phyloP scores from a whole-genome alignment of 2,888 invertebrate species.

The Melikaiella ostensackeni region DNA sequence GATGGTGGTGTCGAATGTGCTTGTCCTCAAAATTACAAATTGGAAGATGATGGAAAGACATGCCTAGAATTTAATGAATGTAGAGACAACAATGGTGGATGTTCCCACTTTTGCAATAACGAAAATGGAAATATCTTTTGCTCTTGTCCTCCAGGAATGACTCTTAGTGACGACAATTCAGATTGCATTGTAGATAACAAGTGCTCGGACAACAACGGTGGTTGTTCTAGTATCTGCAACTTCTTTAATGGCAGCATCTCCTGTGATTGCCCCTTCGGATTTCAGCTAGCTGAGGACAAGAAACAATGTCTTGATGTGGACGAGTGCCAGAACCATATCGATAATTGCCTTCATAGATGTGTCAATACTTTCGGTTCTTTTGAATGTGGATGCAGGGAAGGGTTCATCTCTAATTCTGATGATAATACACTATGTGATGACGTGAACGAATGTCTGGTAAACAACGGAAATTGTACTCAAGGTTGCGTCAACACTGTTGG shows the following conservation, averaged over 20 bases:
- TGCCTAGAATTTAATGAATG: slow-evolving; percentile 80
- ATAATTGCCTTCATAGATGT: slow-evolving; percentile 77
- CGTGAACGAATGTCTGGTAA: slow-evolving; percentile 76
- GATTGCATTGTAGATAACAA: slow-evolving; percentile 79
- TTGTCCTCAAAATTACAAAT: slow-evolving; percentile 77
- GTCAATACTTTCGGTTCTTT: slow-evolving; percentile 78
- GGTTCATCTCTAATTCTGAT: slow-evolving; percentile 71
- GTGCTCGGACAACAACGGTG: slow-evolving; percentile 75
- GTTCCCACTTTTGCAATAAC: slow-evolving; percentile 80
- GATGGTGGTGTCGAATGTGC: slow-evolving; percentile 74
- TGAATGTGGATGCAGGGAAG: slow-evolving; percentile 79
- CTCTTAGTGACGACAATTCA: slow-evolving; percentile 63
- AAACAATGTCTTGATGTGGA: slow-evolving; percentile 75
- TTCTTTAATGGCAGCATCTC: slow-evolving; percentile 62
- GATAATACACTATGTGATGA: slow-evolving; percentile 75
- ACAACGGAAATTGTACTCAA: slow-evolving; percentile 80
- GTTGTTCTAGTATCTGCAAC: slow-evolving; percentile 78
- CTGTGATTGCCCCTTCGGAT: slow-evolving; percentile 80
- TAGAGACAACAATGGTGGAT: slow-evolving; percentile 77
- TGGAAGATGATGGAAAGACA: slow-evolving; percentile 72
- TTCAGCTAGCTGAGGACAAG: slow-evolving; percentile 73
- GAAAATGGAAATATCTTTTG: slow-evolving; percentile 78
- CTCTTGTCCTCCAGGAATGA: slow-evolving; percentile 76
- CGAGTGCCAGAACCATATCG: slow-evolving; percentile 70
- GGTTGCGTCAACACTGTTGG: slow-evolving; percentile 76